Evolutionary conservation across 2,888 invertebrate genomes (phyloP), one percentile per base, ranked within the genome.

Genomic region (Noctuana brunneofusca): DNA sequence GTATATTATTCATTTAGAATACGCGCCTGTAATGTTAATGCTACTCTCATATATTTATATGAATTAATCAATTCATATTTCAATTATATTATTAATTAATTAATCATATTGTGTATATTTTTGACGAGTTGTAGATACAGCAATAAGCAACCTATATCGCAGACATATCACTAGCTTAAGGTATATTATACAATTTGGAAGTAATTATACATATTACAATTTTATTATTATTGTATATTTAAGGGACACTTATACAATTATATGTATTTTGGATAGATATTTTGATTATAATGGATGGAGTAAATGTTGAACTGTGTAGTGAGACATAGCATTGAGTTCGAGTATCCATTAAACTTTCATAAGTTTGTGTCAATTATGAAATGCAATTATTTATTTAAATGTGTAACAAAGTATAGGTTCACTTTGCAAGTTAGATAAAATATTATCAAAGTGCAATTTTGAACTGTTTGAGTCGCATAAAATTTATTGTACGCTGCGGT

Each of bases 111-210:
- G 2, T 48, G 20, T 48, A 48, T 48, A 22, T 20, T 58, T 55
- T n/a, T 55, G 35, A 55, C 20, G 50, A 55, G 22, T 56, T 63
- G 70, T 71, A 67, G 79, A 76, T 79, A 77, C 62, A 87, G 86
- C 83, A 86, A 84, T 87, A 85, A 85, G 69, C 71, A 73, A 85
- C 87, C 89, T 79, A 81, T 87, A 88, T 88, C 88, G 70, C 81
- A 88, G 69, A 90, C 91, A 91, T 91, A 91, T 91, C 90, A 89
- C 74, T 89, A 89, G 84, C 18, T 30, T 43, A 87, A 87, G 83
- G 84, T 41, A 65, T 69, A 12, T 35, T 35, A 77, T 71, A 75
- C 75, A 81, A 78, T 74, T 75, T 78, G 75, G 68, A 66, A 72
- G 70, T 82, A 78, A 74, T 77, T 78, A 68, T 68, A 62, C 49